Evolutionary conservation across 2,888 invertebrate genomes (phyloP), one percentile per base, ranked within the genome.

Genomic region (Neria commutata): DNA sequence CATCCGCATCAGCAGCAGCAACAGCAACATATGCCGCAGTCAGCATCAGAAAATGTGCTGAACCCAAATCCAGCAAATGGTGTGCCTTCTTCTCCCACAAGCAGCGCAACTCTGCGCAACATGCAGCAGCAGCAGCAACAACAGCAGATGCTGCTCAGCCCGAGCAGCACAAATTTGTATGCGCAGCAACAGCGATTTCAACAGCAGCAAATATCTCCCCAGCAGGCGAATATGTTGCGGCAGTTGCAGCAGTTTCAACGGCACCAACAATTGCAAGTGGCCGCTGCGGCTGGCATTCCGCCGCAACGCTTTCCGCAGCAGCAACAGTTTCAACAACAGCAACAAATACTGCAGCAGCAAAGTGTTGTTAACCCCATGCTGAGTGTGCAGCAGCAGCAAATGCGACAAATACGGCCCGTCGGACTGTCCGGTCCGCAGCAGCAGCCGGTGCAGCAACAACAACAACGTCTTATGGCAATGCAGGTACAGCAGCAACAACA

Each of bases 41-140:
- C 60, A 21, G 24, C 45, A 34, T 14, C 62, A 47, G 66, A 64
- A 10, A 64, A 60, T 60, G 65, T 71, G 26, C 57, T 67, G 40
- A 71, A 64, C 63, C 66, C 71, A 14, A 64, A 46, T 40, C 57
- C 69, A 59, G 68, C 67, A 58, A 66, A 67, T 24, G 69, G 68
- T 64, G 69, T 78, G 70, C 74, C 79, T 69, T 77, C 78, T 58
- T 77, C 79, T 24, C 72, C 77, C 5, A 71, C 75, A 54, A 64
- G 71, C 8, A 63, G 58, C 51, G 63, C 65, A 56, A 64, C 65
- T 56, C 61, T 77, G 65, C 71, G 77, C 17, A 70, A 63, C 53
- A 63, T 76, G 48, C 70, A 70, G 46, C 63, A 63, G 11, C 61
- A 65, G 16, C 68, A 67, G 42, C 73, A 70, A 11, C 70, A 71